Percentiles rank a stretch among this genome's conserved stretches.
Evolutionary conservation across 2,797 vertebrate species (phyloP).

Genomic region (Mus spretus): DNA sequence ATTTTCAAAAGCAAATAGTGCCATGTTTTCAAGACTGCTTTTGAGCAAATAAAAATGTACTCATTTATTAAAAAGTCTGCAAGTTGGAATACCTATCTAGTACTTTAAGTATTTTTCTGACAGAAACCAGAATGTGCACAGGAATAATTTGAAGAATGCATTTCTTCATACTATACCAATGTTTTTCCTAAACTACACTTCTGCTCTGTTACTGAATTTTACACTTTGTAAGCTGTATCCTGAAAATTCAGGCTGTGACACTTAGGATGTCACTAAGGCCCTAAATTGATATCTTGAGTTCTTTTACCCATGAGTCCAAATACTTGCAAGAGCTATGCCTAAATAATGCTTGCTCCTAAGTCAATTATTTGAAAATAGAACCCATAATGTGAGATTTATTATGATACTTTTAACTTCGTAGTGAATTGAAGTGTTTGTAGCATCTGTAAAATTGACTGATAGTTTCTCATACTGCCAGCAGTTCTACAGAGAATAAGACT

Average conservation of each 20-base stretch:
- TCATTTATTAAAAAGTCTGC: neutral
- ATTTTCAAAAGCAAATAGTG: neutral
- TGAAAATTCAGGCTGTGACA: slow-evolving; percentile 70
- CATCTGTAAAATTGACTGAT: slow-evolving; percentile 89
- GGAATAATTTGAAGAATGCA: neutral
- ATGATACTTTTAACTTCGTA: slow-evolving; percentile 85
- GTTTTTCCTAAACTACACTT: neutral
- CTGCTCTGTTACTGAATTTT: slow-evolving; percentile 39
- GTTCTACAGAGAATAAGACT: slow-evolving; percentile 82
- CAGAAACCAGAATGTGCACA: neutral
- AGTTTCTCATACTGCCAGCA: slow-evolving; percentile 82
- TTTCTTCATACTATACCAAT: neutral
- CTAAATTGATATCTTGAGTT: slow-evolving; percentile 9
- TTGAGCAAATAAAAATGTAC: neutral
- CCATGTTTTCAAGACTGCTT: slow-evolving; percentile 3
- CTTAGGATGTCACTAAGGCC: neutral
- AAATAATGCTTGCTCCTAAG: slow-evolving; percentile 83
- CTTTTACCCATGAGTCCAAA: neutral
- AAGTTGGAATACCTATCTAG: neutral
- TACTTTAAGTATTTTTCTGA: slow-evolving; percentile 52
- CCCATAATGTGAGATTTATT: slow-evolving; percentile 83
- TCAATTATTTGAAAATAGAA: slow-evolving; percentile 88
- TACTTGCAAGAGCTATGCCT: slow-evolving; percentile 46
- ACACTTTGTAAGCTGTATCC: slow-evolving; percentile 26
- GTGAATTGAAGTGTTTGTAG: slow-evolving; percentile 87